Conservation (phyloP, 2,888 invertebrate species). For the Parochlus steinenii region DNA sequence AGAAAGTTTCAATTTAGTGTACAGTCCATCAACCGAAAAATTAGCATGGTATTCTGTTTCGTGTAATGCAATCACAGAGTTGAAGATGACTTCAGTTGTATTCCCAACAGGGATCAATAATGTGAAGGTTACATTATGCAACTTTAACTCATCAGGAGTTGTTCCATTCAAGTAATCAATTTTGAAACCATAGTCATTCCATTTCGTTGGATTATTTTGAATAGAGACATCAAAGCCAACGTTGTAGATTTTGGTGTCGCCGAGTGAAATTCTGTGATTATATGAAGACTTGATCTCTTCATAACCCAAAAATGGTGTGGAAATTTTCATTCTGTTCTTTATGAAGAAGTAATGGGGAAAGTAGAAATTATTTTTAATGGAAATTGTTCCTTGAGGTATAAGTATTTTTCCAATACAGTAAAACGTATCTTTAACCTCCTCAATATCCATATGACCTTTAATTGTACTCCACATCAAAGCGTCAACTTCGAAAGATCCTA, state of each 20-base stretch:
- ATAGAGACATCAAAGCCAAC: conserved; percentile 33
- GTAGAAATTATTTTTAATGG: conserved; percentile 24
- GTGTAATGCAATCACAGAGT: conserved; percentile 31
- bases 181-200: conserved; percentile 31
- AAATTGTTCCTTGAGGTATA: conserved; percentile 37
- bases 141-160: conserved; percentile 27
- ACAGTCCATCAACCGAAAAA: conserved; percentile 32
- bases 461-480: conserved; percentile 39
- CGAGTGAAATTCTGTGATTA: conserved; percentile 31
- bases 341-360: conserved; percentile 31
- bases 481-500: conserved; percentile 39
- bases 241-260: conserved; percentile 31
- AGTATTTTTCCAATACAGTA: conserved; percentile 32
- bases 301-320: conserved; percentile 31
- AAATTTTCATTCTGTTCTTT: conserved; percentile 33
- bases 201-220: conserved; percentile 26
- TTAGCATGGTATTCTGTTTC: conserved; percentile 35
- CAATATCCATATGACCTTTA: conserved; percentile 36
- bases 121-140: conserved; percentile 32
- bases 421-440: conserved; percentile 34
- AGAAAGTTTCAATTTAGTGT: conserved; percentile 26
- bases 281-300: conserved; percentile 34
- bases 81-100: conserved; percentile 32
- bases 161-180: conserved; percentile 32
- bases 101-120: conserved; percentile 29